Evolutionary conservation across 35 echinoderm and acorn worm species (phyloP), one percentile per base, ranked within the genome.

Genomic region (Anneissia japonica): DNA sequence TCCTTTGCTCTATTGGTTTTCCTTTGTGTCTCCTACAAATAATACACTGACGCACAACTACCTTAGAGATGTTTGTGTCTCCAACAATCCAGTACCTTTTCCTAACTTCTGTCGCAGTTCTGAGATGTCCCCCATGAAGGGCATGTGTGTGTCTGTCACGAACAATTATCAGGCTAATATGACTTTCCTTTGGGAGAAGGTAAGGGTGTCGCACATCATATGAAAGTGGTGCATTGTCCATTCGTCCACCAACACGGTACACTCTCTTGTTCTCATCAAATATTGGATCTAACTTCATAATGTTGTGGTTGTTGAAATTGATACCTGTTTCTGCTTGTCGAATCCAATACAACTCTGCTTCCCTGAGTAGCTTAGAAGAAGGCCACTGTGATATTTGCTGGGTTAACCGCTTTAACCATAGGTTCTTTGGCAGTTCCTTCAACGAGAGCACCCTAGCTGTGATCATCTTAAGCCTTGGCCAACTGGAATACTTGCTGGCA

Each of bases 311-410:
- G 23, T 91, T 9, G 33, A 91, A 91, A 40, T 91, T 37, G 7
- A 85, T 83, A 23, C 82, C 91, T 34, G 77, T 85, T 93, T 93
- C 87, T 31, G 91, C 91, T 35, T 93, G 74, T 84, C 76, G 81
- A 23, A 93, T 93, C 84, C 84, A 91, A 72, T 87, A 91, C 84
- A 86, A 79, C 38, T 91, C 90, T 30, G 89, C 83, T 37, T 86
- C 84, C 26, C 30, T 78, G 0, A 78, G 31, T 4, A 77, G 81
- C 73, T 90, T 90, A 17, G 36, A 0, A 72, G 81, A 90, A 2
- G 81, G 81, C 64, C 82, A 90, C 23, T 84, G 72, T 38, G 72
- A 75, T 0, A 84, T 75, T 37, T 73, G 43, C 4, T 23, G 3
- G 0, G 43, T 72, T 10, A 93, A 45, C 46, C 74, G 17, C 35